Evolutionary conservation across 2,113 vertebrate genomes (phyloP).

Genomic region (Onychorhynchus coronatus): DNA sequence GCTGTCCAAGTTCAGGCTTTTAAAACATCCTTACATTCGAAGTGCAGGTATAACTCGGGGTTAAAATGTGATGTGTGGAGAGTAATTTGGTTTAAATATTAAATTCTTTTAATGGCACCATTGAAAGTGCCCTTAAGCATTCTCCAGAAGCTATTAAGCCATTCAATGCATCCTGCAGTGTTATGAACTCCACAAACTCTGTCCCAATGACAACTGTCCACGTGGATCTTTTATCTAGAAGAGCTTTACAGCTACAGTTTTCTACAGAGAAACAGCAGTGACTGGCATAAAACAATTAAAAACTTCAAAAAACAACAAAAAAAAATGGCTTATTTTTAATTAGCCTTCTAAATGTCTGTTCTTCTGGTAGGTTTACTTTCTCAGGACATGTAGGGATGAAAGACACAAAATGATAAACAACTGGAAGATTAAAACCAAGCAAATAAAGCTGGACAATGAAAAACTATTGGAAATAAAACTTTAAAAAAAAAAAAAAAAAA

Average conservation of each 20-base stretch:
- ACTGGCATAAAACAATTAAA: neutral
- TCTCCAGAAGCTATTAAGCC: slow-evolving; percentile 28
- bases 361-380: neutral
- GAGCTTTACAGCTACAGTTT: neutral
- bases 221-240: neutral
- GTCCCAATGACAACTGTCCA: neutral
- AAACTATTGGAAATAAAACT: neutral
- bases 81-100: neutral
- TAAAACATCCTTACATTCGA: neutral
- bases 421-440: neutral
- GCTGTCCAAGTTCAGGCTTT: neutral
- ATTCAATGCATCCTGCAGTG: slow-evolving; percentile 7
- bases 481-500: neutral
- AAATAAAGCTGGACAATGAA: neutral
- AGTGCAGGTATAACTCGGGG: neutral
- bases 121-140: neutral
- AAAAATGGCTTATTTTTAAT: neutral
- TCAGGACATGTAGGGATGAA: neutral
- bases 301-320: neutral
- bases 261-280: neutral
- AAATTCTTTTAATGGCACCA: neutral
- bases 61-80: neutral
- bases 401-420: neutral
- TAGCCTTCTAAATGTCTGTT: neutral
- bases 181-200: neutral